Base-by-base conservation (phyloP, 2,888 invertebrate species). In the Caenorhabditis plicata region DNA sequence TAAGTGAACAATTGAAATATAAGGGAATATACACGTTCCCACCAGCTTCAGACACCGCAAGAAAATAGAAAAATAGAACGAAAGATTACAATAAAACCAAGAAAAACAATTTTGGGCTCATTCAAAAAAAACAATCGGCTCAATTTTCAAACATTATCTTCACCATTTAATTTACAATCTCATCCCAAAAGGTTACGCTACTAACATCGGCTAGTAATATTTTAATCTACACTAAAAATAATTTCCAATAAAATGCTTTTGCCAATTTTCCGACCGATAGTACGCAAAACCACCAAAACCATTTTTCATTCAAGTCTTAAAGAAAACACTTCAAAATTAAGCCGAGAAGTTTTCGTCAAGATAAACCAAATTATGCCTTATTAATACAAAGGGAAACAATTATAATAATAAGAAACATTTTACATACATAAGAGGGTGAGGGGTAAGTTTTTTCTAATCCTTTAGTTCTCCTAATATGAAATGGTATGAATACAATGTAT, bases 121-220 rank as follows among this genome's bases (percentile, higher is more conserved):
- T n/a, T n/a, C n/a, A n/a, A n/a, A n/a, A n/a, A n/a, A n/a, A n/a
- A n/a, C n/a, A n/a, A n/a, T n/a, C n/a, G n/a, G n/a, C n/a, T n/a
- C n/a, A n/a, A n/a, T n/a, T n/a, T n/a, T n/a, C n/a, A n/a, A n/a
- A n/a, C n/a, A n/a, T n/a, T n/a, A n/a, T n/a, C n/a, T n/a, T n/a
- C n/a, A n/a, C n/a, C n/a, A n/a, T n/a, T n/a, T n/a, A n/a, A n/a
- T n/a, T n/a, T n/a, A n/a, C n/a, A n/a, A n/a, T n/a, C n/a, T n/a
- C n/a, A n/a, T n/a, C n/a, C n/a, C n/a, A 17, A 17, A 17, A 60
- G 60, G 60, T 60, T 60, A 60, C 60, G 60, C 49, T 60, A 60
- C 60, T 60, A 60, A 53, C 60, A 60, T 60, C 53, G 60, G 60
- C 60, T 31, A 36, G 29, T 7, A 27, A 27, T 27, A 27, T 27